Evolutionary conservation across 2,797 vertebrate genomes (phyloP).

Genomic region (Onychomys arenicola): DNA sequence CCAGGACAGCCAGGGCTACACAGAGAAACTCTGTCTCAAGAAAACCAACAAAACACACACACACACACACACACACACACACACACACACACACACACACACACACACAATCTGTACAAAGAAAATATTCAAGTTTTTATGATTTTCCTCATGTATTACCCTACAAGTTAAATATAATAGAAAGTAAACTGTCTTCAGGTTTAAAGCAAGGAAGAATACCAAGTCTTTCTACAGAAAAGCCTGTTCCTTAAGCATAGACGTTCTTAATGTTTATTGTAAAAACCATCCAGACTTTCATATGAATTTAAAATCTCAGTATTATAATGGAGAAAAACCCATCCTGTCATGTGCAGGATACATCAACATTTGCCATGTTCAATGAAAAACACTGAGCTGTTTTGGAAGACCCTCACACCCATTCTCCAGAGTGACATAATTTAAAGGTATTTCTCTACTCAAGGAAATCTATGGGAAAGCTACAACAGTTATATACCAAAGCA

Average conservation of each 20-base stretch:
- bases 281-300: conserved; percentile 77
- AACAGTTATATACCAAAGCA: conserved; percentile 78
- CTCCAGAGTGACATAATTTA: conserved; percentile 59
- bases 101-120: conserved; percentile 28
- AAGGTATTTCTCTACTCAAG: conserved; percentile 73
- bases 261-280: conserved; percentile 83
- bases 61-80: background rate
- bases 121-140: conserved; percentile 53
- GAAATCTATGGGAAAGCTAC: conserved; percentile 60
- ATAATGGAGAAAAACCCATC: conserved; percentile 84
- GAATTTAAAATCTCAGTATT: conserved; percentile 78
- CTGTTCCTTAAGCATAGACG: conserved; percentile 30
- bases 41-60: background rate
- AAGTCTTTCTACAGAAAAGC: conserved; percentile 28
- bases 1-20: background rate
- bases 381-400: conserved; percentile 64
- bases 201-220: background rate
- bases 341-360: conserved; percentile 59
- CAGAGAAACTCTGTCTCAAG: background rate
- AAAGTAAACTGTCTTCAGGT: background rate
- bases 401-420: conserved; percentile 62
- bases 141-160: conserved; percentile 26
- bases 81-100: background rate
- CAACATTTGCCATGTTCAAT: conserved; percentile 60
- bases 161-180: background rate